phyloP scores from a whole-genome alignment of 2,797 vertebrate species.

The Echiichthys vipera region DNA sequence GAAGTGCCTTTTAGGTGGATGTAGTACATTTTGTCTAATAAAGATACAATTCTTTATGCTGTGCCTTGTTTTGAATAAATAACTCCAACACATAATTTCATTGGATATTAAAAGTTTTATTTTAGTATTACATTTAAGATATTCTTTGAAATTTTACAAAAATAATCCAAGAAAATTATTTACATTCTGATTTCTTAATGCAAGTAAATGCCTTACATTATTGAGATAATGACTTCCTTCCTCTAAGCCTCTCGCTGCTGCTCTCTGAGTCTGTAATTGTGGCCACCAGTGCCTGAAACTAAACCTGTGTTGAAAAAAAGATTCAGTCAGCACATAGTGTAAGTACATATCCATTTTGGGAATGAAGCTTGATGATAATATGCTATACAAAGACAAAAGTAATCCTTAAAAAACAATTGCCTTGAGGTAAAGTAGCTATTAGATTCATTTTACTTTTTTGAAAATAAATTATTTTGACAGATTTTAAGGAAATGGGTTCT shows the following conservation, averaged over 20 bases:
- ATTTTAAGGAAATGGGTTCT: conserved; percentile 11
- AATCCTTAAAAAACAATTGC: neutral
- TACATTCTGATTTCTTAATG: conserved; percentile 71
- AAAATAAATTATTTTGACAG: conserved; percentile 2
- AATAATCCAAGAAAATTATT: conserved; percentile 71
- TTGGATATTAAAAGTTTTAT: conserved; percentile 72
- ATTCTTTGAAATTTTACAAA: conserved; percentile 70
- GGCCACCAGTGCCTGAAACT: conserved; percentile 27
- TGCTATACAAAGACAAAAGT: conserved; percentile 24
- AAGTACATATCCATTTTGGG: conserved; percentile 2
- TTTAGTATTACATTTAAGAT: conserved; percentile 65
- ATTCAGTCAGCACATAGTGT: conserved; percentile 26
- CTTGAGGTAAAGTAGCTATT: conserved; percentile 23
- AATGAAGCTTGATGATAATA: conserved; percentile 22
- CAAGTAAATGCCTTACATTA: conserved; percentile 59
- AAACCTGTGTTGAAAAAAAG: conserved; percentile 45
- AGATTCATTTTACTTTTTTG: neutral
- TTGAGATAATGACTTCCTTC: conserved; percentile 46
- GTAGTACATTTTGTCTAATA: conserved; percentile 51
- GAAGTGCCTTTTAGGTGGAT: conserved; percentile 57
- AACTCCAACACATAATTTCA: conserved; percentile 18
- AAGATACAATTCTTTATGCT: conserved; percentile 33
- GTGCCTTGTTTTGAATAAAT: conserved; percentile 9
- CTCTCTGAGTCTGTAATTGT: conserved; percentile 19
- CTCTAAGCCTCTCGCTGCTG: neutral